Evolutionary conservation across 2,888 invertebrate species (phyloP), one percentile per base, ranked within the genome.

Genomic region (Melieria omissa): DNA sequence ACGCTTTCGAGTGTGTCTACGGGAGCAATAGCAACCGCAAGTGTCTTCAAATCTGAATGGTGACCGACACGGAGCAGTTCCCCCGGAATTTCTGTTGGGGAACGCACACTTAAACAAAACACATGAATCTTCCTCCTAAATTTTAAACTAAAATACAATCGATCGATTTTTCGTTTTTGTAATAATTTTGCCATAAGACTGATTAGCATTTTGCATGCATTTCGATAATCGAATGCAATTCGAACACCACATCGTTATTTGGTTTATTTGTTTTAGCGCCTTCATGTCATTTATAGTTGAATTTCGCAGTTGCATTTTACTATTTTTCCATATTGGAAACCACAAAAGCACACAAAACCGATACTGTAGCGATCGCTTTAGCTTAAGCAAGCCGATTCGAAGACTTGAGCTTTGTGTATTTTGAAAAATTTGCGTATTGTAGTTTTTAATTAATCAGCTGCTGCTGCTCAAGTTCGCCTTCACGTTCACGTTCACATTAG

Each of bases 1-100:
- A 91, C 80, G 93, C 92, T 75, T 89, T 89, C 71, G 88, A 89
- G 78, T 84, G 85, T 76, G 85, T 88, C 9, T 80, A 85, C 52
- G 70, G 74, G 61, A 78, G 74, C 65, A 80, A 80, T 70, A 55
- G 68, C 61, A 67, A 52, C 47, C 81, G 84, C 66, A 81, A 82
- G 67, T 81, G 81, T 75, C 76, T 83, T 5, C 83, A 84, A 75
- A 84, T 84, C 52, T 84, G 76, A 80, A 62, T 16, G 55, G 9
- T 14, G 14, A 14, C 46, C 45, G 60, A 16, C 55, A 61, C 16
- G 61, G 9, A 49, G 49, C 16, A 4, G 46, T 41, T 14, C 57
- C 47, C 47, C 47, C 12, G 0, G 12, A 1, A 16, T 29, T 29
- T 29, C 10, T 12, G 12, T 61, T 42, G 3, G 42, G 1, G 29